Percentiles rank a stretch among this genome's conserved stretches.
phyloP scores from a whole-genome alignment of 2,113 vertebrate genomes.

The Muntiacus muntjak region DNA sequence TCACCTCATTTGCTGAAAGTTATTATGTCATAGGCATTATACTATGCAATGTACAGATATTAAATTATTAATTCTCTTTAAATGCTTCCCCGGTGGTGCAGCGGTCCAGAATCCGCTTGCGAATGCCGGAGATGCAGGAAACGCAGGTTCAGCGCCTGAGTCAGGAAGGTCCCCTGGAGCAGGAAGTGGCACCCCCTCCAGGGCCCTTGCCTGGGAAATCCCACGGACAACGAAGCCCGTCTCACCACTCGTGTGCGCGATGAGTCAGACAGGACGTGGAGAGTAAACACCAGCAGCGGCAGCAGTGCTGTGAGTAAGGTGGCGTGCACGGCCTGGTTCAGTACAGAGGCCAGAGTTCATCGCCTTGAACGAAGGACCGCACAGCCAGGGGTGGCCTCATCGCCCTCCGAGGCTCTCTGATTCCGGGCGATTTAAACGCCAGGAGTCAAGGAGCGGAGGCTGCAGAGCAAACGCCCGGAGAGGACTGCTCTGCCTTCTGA shows the following conservation, averaged over 20 bases:
- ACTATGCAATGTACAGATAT: neutral
- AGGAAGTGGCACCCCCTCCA: neutral
- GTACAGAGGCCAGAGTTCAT: neutral
- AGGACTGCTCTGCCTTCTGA: neutral
- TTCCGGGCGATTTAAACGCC: neutral
- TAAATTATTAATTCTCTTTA: neutral
- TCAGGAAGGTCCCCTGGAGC: neutral
- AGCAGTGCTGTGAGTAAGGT: neutral
- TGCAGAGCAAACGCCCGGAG: neutral
- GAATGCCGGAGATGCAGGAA: neutral
- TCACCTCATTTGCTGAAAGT: neutral
- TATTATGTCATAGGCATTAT: neutral
- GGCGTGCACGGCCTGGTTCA: neutral
- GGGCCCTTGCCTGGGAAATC: neutral
- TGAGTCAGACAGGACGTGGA: neutral
- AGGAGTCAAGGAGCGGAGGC: neutral
- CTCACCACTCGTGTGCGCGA: accelerated
- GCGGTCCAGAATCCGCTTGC: neutral
- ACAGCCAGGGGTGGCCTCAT: accelerated
- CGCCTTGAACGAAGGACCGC: neutral
- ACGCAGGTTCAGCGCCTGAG: accelerated
- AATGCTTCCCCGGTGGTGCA: neutral
- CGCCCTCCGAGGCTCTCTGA: neutral
- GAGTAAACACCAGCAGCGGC: accelerated
- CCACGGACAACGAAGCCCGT: neutral